Evolutionary conservation across 2,888 invertebrate species (phyloP), one percentile per base, ranked within the genome.

Genomic region (Myopa tessellatipennis): DNA sequence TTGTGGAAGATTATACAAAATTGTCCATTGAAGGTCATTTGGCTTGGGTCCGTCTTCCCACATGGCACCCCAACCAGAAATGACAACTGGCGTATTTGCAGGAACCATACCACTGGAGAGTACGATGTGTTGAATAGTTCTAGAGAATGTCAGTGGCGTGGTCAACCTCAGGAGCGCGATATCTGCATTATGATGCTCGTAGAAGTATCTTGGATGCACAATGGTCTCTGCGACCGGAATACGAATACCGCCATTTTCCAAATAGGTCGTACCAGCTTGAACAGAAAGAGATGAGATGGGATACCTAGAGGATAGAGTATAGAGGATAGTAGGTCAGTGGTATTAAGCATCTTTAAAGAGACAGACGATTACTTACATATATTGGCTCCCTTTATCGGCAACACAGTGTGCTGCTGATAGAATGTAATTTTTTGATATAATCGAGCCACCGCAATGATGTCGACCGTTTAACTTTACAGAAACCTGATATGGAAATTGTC

Each of bases 401-500:
- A 88, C 85, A 63, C 88, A 88, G 55, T 85, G 84, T 52, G 87
- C 83, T 1, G 87, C 84, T 0, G 89, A 89, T 7, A 89, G 78
- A 1, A 88, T 85, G 80, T 83, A 88, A 4, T 83, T 81, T 65
- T 85, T 79, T 69, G 82, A 85, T 16, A 89, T 72, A 67, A 89
- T 84, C 2, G 84, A 84, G 3, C 85, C 88, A 1, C 88, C 88
- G 72, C 88, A 88, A n/a, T 80, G 82, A 76, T 83, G 83, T 50
- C 74, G 74, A 7, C 85, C 85, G 0, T 80, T 83, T 7, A 85
- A 67, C 65, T 82, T 81, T 10, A 89, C 81, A 4, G 89, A 85
- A 0, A 87, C 85, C 84, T 88, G 88, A 78, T 88, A 88, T 38
- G 90, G 90, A 81, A 88, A 81, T 79, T 89, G 87, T 1, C 87